phyloP scores from a whole-genome alignment of 2,888 invertebrate genomes.

The Harpalus rubripes region DNA sequence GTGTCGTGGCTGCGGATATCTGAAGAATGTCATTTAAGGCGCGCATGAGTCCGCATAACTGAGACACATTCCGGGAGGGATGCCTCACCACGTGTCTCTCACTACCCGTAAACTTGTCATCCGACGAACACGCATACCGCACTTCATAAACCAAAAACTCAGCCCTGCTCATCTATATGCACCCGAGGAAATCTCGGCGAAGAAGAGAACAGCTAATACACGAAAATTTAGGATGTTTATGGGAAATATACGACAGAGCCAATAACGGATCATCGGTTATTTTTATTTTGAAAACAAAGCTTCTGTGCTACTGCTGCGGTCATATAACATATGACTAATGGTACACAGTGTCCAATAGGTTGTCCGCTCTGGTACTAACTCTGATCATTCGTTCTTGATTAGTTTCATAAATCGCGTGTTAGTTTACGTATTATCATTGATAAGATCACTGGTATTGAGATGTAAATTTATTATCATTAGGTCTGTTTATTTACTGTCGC shows the following conservation, averaged over 20 bases:
- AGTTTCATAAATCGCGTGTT: no score
- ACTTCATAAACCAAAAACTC: slow-evolving; percentile 46
- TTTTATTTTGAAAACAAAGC: background rate
- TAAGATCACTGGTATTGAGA: no score
- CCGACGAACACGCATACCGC: slow-evolving; percentile 44
- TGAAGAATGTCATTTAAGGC: slow-evolving; percentile 67
- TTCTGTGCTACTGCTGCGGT: no score
- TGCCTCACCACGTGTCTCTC: slow-evolving; percentile 58
- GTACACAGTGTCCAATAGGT: no score
- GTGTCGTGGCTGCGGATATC: slow-evolving; percentile 43
- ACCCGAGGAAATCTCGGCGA: slow-evolving; percentile 8
- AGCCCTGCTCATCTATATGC: slow-evolving; percentile 42
- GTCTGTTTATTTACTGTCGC: no score
- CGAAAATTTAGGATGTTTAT: background rate
- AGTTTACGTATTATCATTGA: no score
- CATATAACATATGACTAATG: no score
- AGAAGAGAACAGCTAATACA: background rate
- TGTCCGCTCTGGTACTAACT: no score
- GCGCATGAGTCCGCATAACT: slow-evolving; percentile 66
- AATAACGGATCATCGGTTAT: background rate
- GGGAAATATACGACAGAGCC: background rate
- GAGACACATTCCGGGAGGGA: slow-evolving; percentile 57
- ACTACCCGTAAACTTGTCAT: slow-evolving; percentile 63
- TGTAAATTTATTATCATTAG: no score
- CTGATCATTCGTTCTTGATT: no score